phyloP scores from a whole-genome alignment of 2,888 invertebrate species.

The Tanaodytes sp. region DNA sequence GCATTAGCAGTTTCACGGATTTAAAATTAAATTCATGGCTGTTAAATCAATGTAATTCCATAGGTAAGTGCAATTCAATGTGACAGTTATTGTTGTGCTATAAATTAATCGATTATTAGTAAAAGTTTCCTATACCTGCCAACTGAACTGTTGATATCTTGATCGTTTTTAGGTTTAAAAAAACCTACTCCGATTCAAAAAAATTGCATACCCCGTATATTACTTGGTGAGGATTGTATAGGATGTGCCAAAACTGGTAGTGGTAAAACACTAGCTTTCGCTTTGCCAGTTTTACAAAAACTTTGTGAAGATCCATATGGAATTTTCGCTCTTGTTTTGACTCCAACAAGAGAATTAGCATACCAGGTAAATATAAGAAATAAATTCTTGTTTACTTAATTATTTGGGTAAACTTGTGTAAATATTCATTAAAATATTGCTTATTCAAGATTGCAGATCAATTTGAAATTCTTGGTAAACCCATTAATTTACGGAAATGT shows the following conservation, averaged over 20 bases:
- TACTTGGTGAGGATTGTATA: constrained; percentile 89
- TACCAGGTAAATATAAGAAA: constrained; percentile 81
- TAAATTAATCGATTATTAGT: too few species aligned
- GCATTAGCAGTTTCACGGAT: constrained; percentile 74
- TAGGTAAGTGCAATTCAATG: constrained; percentile 75
- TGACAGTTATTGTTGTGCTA: background rate
- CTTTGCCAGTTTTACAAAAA: constrained; percentile 92
- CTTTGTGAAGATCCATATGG: constrained; percentile 96
- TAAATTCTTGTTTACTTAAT: too few species aligned
- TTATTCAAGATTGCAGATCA: constrained; percentile 89
- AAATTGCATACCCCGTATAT: constrained; percentile 85
- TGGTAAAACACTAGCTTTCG: constrained; percentile 98
- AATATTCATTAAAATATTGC: background rate
- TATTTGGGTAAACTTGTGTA: too few species aligned
- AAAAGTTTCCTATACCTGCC: too few species aligned
- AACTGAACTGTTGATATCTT: background rate
- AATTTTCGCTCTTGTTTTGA: constrained; percentile 93
- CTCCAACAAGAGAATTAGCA: constrained; percentile 94
- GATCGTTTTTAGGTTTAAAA: constrained; percentile 67
- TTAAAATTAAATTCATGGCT: constrained; percentile 84
- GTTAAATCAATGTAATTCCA: constrained; percentile 79
- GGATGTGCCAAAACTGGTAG: constrained; percentile 98
- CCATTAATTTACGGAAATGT: constrained; percentile 86
- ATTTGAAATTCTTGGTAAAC: constrained; percentile 91
- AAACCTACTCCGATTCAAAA: constrained; percentile 87